A percentile compares a stretch with the other conserved stretches of the same genome.
Evolutionary conservation across 2,888 invertebrate genomes (phyloP).

Genomic region (Hyposoter dolosus): DNA sequence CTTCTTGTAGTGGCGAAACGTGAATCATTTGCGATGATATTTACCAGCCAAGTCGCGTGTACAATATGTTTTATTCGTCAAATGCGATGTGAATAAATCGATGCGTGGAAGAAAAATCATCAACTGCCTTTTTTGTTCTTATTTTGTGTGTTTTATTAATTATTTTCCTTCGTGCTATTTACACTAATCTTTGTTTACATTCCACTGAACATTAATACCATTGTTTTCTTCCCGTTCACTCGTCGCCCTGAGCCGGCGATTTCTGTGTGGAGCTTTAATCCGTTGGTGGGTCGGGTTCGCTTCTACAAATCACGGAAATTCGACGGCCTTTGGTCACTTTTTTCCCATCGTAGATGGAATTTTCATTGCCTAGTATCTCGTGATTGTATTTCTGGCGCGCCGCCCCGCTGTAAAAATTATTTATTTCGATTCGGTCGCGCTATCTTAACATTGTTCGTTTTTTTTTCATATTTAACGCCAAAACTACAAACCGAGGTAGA

Average conservation of each 20-base stretch:
- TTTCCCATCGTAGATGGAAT: conserved; percentile 88
- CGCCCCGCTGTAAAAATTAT: conserved; percentile 86
- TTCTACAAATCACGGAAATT: conserved; percentile 93
- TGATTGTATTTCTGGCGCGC: conserved; percentile 96
- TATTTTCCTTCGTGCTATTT: conserved; percentile 39
- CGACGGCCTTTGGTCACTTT: conserved; percentile 88
- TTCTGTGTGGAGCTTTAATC: conserved; percentile 32
- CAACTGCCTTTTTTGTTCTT: not conserved
- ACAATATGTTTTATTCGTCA: conserved; percentile 49
- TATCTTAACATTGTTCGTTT: not conserved
- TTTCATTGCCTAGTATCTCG: conserved; percentile 91
- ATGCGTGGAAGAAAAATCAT: conserved; percentile 37
- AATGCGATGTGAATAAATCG: conserved; percentile 56
- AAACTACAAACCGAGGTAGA: too few relatives aligned
- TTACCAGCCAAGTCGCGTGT: conserved; percentile 38
- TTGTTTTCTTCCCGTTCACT: not conserved
- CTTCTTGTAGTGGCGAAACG: not conserved
- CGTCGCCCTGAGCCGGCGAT: not conserved
- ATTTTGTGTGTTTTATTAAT: conserved; percentile 11
- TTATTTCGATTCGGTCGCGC: not conserved
- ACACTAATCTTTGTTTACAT: conserved; percentile 22
- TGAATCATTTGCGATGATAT: conserved; percentile 6
- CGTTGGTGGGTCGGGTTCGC: conserved; percentile 86
- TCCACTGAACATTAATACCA: conserved; percentile 23
- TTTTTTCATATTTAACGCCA: not conserved